Percentiles rank a stretch among this genome's conserved stretches.
phyloP scores from a whole-genome alignment of 2,797 vertebrate species.

The Arnoldichthys spilopterus region DNA sequence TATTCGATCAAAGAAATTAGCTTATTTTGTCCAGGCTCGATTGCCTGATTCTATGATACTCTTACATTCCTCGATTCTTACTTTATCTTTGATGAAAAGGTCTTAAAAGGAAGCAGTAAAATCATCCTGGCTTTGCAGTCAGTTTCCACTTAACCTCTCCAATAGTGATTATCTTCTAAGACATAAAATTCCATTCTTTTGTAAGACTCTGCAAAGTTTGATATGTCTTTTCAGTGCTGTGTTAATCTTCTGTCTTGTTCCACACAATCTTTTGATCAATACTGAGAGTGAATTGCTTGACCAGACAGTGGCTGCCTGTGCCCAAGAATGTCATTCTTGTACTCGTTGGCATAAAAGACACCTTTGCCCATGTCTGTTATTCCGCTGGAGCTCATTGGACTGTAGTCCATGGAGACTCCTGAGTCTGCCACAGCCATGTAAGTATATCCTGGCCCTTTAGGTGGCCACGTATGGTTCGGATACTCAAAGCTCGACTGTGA shows the following conservation, averaged over 20 bases:
- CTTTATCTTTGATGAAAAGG: not conserved
- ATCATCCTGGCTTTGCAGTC: not conserved
- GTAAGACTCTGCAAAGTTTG: not conserved
- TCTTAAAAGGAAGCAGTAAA: not conserved
- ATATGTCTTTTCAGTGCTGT: not conserved
- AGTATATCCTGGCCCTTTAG: slow-evolving; percentile 76
- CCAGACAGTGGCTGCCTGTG: slow-evolving; percentile 56
- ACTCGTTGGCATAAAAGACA: slow-evolving; percentile 76
- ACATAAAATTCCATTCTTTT: not conserved
- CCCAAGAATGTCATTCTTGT: slow-evolving; percentile 76
- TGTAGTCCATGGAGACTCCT: slow-evolving; percentile 86
- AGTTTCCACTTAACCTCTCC: not conserved
- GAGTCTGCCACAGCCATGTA: slow-evolving; percentile 87
- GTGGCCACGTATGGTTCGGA: slow-evolving; percentile 71
- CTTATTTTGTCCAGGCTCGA: slow-evolving; percentile 31
- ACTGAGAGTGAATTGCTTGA: slow-evolving; percentile 65
- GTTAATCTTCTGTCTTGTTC: slow-evolving; percentile 6
- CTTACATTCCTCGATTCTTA: not conserved
- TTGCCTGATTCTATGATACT: not conserved
- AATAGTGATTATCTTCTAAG: not conserved
- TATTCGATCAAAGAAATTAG: slow-evolving; percentile 6
- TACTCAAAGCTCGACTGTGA: slow-evolving; percentile 79
- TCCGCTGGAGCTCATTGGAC: slow-evolving; percentile 73
- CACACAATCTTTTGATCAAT: slow-evolving; percentile 48
- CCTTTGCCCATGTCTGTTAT: slow-evolving; percentile 65